Conservation (phyloP, 2,113 vertebrate genomes). For the Neopipo cinnamomea region DNA sequence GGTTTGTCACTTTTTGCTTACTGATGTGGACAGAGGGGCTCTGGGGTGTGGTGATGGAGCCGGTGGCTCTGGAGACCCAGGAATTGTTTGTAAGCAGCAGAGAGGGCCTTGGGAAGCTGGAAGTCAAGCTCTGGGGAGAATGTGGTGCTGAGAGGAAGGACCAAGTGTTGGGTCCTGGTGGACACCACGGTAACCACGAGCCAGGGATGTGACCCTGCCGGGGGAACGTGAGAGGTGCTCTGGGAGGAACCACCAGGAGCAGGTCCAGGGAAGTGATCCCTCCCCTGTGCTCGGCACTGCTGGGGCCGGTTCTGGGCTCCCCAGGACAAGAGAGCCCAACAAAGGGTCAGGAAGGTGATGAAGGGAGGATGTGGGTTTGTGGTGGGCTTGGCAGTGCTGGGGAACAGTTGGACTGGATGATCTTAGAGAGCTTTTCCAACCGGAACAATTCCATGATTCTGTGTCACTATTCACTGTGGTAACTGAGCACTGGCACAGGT, state of each 20-base stretch:
- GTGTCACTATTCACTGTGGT: accelerated
- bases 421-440: neutral
- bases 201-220: accelerated
- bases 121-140: neutral
- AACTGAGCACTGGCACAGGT: accelerated
- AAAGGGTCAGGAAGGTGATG: accelerated
- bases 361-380: neutral
- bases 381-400: neutral
- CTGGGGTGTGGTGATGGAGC: neutral
- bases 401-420: too few species aligned
- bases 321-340: accelerated
- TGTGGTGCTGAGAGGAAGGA: too few species aligned
- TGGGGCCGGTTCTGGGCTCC: neutral
- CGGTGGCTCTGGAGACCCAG: neutral
- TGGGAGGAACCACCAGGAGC: neutral
- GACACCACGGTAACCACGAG: accelerated
- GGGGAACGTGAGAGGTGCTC: accelerated
- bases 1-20: neutral
- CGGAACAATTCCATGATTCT: neutral
- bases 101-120: neutral
- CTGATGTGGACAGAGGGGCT: neutral
- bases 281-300: neutral
- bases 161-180: accelerated
- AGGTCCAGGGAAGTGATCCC: neutral
- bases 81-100: neutral